These are phyloP conservation scores for Myripristis murdjan DNA, from an alignment of 2,797 vertebrate genomes.

Conservation along the genomic window DNA sequence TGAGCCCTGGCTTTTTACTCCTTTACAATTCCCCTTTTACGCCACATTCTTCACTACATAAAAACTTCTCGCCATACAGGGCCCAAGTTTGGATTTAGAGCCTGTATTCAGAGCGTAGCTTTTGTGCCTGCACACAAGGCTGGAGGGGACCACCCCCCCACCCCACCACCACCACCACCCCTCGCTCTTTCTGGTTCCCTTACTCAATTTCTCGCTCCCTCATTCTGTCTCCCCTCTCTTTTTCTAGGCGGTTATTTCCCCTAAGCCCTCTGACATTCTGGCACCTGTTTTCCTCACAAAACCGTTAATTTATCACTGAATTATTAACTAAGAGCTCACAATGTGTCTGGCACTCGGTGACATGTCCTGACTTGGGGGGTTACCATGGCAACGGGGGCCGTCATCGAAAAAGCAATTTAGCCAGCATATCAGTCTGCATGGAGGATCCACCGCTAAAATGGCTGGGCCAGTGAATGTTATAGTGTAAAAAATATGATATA, in stretches of 20 bases:
- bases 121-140: conserved; percentile 76
- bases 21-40: conserved; percentile 69
- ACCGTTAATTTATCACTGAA: conserved; percentile 85
- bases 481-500: conserved; percentile 58
- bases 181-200: not conserved
- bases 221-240: conserved; percentile 26
- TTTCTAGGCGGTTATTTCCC: conserved; percentile 45
- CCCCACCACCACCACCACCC: conserved; percentile 39
- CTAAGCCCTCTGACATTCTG: conserved; percentile 79
- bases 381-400: conserved; percentile 75
- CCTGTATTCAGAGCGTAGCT: conserved; percentile 76
- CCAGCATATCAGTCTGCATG: conserved; percentile 42
- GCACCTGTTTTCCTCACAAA: conserved; percentile 84
- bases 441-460: conserved; percentile 45
- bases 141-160: no score
- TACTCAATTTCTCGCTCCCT: conserved; percentile 1
- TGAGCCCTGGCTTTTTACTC: conserved; percentile 80
- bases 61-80: conserved; percentile 65
- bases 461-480: conserved; percentile 57
- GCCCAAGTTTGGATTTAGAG: conserved; percentile 80
- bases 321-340: conserved; percentile 83
- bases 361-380: conserved; percentile 77
- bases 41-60: conserved; percentile 58
- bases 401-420: conserved; percentile 77
- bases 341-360: conserved; percentile 78